A percentile compares a stretch with the other conserved stretches of the same genome.
Conservation (phyloP, 1,140 invertebrate genomes). For the Procambarus virginalis region DNA sequence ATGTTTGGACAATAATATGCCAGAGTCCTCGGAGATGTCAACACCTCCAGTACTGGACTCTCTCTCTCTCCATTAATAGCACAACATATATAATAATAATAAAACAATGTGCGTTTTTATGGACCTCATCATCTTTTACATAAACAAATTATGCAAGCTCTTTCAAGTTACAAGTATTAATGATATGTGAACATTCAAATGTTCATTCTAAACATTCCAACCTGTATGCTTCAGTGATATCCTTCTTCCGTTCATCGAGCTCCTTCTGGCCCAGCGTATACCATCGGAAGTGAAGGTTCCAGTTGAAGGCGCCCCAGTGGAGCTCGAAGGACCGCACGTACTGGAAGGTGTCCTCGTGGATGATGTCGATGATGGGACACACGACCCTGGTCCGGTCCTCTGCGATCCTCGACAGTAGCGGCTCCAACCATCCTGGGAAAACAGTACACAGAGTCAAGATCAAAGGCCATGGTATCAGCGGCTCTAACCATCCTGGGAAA, state of each 20-base stretch:
- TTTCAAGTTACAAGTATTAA: too few relatives aligned
- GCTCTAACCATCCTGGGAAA: too few relatives aligned
- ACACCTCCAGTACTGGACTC: too few relatives aligned
- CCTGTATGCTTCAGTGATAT: slow-evolving; percentile 84
- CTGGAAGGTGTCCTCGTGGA: slow-evolving; percentile 93
- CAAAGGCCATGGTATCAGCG: too few relatives aligned
- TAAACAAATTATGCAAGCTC: too few relatives aligned
- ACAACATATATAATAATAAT: too few relatives aligned
- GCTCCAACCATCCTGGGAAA: slow-evolving; percentile 88
- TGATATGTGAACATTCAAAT: too few relatives aligned
- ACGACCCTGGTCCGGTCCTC: slow-evolving; percentile 84
- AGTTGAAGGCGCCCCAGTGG: slow-evolving; percentile 98
- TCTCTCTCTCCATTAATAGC: too few relatives aligned
- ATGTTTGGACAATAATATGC: too few relatives aligned
- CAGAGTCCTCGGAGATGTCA: too few relatives aligned
- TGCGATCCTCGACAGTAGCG: slow-evolving; percentile 85
- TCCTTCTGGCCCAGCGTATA: slow-evolving; percentile 81
- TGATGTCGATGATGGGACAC: slow-evolving; percentile 97
- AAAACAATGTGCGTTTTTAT: too few relatives aligned
- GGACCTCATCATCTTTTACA: too few relatives aligned
- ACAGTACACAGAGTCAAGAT: neutral
- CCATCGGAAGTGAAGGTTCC: slow-evolving; percentile 94
- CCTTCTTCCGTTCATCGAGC: slow-evolving; percentile 75
- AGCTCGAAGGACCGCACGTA: slow-evolving; percentile 92
- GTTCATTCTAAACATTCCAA: neutral